Percentiles rank a stretch among this genome's conserved stretches.
phyloP scores from a whole-genome alignment of 1,140 invertebrate species.

The Papilio polytes region DNA sequence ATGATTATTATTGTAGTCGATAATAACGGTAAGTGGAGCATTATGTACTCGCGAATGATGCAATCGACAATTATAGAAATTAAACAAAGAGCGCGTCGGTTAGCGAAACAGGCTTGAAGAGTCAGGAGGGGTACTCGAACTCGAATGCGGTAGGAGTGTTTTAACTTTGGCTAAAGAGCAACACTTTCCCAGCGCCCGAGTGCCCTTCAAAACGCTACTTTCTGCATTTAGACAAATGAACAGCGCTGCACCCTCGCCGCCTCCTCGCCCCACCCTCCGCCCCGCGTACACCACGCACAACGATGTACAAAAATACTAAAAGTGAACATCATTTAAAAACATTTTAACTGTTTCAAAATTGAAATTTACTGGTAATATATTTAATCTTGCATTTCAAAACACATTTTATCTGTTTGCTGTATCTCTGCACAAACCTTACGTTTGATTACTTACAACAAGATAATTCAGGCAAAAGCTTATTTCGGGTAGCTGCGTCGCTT shows the following conservation, averaged over 20 bases:
- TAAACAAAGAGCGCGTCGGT: constrained; percentile 62
- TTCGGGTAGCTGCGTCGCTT: too few relatives aligned
- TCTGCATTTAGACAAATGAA: constrained; percentile 81
- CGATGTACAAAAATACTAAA: constrained; percentile 43
- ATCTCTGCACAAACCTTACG: too few relatives aligned
- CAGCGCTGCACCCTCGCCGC: constrained; percentile 72
- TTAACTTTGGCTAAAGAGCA: constrained; percentile 82
- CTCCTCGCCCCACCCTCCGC: constrained; percentile 55
- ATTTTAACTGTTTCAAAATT: too few relatives aligned
- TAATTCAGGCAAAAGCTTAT: too few relatives aligned
- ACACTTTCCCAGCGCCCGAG: constrained; percentile 79
- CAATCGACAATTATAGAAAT: constrained; percentile 51
- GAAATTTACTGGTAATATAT: too few relatives aligned
- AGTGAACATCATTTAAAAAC: constrained; percentile 29
- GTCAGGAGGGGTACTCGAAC: constrained; percentile 36
- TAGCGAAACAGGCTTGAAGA: constrained; percentile 56
- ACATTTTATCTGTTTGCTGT: too few relatives aligned
- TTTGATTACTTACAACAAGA: too few relatives aligned
- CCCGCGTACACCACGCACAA: constrained; percentile 69
- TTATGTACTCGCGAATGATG: constrained; percentile 48
- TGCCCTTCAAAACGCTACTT: constrained; percentile 70
- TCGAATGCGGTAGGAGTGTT: constrained; percentile 62
- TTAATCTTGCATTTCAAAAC: too few relatives aligned
- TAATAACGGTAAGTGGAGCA: constrained; percentile 40
- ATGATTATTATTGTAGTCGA: constrained; percentile 38